Evolutionary conservation across 2,797 vertebrate species (phyloP).

Genomic region (Galaxias olidus): DNA sequence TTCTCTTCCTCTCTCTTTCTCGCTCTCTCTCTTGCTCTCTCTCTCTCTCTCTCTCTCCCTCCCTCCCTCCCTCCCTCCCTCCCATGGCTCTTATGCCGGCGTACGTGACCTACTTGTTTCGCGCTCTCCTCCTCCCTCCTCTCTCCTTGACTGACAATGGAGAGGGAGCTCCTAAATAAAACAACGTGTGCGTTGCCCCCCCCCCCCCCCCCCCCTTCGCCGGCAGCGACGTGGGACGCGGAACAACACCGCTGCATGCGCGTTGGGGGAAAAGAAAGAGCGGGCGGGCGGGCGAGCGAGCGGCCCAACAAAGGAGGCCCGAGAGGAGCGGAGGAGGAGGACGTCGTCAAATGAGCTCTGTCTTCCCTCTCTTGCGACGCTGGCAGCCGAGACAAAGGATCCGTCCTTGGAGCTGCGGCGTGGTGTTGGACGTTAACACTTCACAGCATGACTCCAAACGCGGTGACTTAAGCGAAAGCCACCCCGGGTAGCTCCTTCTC

Average conservation of each 20-base stretch:
- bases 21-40: not conserved
- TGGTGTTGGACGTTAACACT: no score
- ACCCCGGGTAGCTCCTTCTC: no score
- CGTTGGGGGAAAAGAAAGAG: no score
- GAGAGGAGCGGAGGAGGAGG: no score
- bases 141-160: slow-evolving; percentile 42
- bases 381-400: no score
- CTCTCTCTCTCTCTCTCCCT: slow-evolving; percentile 10
- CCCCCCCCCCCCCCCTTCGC: slow-evolving; percentile 31
- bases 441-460: no score
- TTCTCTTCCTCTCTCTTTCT: not conserved
- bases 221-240: slow-evolving; percentile 11
- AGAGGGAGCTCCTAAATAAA: slow-evolving; percentile 57
- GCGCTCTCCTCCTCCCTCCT: slow-evolving; percentile 17
- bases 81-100: slow-evolving; percentile 19
- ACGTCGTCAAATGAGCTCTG: no score
- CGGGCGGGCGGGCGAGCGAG: no score
- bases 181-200: slow-evolving; percentile 34
- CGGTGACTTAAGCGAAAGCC: no score
- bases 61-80: slow-evolving; percentile 2
- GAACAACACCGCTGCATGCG: not conserved
- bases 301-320: no score
- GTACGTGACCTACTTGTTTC: slow-evolving; percentile 62
- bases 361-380: no score
- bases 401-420: no score